Evolutionary conservation across 2,797 vertebrate species (phyloP).

Genomic region (Notamacropus eugenii): DNA sequence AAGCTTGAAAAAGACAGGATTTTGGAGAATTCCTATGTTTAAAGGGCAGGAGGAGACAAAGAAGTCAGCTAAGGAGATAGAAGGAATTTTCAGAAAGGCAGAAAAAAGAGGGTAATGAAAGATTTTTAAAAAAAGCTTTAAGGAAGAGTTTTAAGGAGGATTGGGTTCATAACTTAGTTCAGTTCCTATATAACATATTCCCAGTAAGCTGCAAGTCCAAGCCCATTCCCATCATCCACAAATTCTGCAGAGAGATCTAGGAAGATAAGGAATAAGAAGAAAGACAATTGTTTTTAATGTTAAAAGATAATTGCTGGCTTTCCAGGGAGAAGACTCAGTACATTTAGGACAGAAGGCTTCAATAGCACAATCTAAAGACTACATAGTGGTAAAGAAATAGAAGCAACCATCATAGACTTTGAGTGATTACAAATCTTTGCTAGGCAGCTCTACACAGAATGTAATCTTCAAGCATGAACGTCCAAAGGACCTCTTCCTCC

Average conservation of each 20-base stretch:
- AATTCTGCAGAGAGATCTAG: too few species aligned
- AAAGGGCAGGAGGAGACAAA: neutral
- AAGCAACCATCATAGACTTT: neutral
- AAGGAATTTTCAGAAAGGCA: too few species aligned
- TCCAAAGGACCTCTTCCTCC: neutral
- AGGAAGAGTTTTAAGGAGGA: neutral
- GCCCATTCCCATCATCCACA: neutral
- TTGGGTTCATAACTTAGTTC: neutral
- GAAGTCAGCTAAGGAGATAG: neutral
- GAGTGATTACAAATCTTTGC: neutral
- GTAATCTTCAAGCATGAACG: neutral
- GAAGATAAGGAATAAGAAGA: too few species aligned
- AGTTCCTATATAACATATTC: neutral
- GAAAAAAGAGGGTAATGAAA: too few species aligned
- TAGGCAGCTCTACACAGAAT: neutral
- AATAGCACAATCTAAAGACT: neutral
- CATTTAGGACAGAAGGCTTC: neutral
- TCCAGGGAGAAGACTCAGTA: neutral
- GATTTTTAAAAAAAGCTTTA: too few species aligned
- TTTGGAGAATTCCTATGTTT: neutral
- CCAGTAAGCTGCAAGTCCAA: neutral
- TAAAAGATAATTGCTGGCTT: neutral
- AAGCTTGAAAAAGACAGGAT: neutral
- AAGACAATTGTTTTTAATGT: neutral
- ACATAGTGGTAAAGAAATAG: neutral